Evolutionary conservation across 2,888 invertebrate species (phyloP), one percentile per base, ranked within the genome.

Genomic region (Dorcus hopei): DNA sequence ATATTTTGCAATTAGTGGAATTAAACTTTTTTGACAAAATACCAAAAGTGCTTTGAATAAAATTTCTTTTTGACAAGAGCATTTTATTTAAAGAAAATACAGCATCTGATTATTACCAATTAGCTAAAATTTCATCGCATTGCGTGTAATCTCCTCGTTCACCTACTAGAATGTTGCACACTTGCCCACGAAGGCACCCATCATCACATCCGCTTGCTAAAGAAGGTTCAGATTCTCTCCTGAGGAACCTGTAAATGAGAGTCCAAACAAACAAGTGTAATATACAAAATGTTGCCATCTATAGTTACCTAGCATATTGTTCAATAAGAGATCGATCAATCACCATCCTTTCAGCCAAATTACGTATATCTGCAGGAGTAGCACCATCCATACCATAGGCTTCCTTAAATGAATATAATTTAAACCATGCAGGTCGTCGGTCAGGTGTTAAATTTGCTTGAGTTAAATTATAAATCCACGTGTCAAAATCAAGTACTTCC

Each of bases 391-490:
- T 73, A 9, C 80, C 81, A 68, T 87, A 93, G 7, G 83, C 84
- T 51, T 86, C 82, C 68, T 83, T 86, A 66, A 91, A 88, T 26
- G 86, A 83, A 72, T 92, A 93, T 14, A 90, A 84, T 71, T 84
- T 81, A 68, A 82, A 85, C 91, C 92, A 92, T 9, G 78, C 77
- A 0, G 91, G 90, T 9, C 80, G 75, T 41, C 78, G 65, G 2
- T 81, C 69, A 0, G 85, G 82, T 1, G 80, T 77, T 49, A 63
- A 57, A 62, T 91, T 92, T 0, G 93, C 90, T 71, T 83, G 82
- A 0, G 88, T 89, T 16, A 95, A 75, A 74, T 94, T 90, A 72
- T 89, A 88, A 7, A 85, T 86, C 82, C 87, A 93, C 54, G 87
- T 88, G 4, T 86, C 81, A 56, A 87, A 85, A 70, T 88, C 86